Evolutionary conservation across 2,797 vertebrate species (phyloP).

Genomic region (Eulemur rubriventer): DNA sequence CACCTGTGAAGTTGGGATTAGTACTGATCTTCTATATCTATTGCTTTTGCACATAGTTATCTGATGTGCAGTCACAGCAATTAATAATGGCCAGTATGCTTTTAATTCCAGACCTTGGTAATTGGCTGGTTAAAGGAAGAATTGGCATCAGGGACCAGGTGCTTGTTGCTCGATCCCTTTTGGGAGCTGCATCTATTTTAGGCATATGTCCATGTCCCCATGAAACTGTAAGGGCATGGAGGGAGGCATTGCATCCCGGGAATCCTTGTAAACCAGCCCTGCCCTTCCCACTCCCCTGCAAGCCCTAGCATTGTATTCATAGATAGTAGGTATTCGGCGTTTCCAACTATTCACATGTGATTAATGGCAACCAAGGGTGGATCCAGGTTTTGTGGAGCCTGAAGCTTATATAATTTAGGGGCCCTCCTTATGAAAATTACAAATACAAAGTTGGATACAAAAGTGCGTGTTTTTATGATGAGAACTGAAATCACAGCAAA

Average conservation of each 20-base stretch:
- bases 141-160: background rate
- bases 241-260: background rate
- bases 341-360: background rate
- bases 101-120: background rate
- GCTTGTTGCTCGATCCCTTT: background rate
- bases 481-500: background rate
- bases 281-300: background rate
- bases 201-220: background rate
- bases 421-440: background rate
- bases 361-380: background rate
- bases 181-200: background rate
- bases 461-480: background rate
- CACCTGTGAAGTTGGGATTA: background rate
- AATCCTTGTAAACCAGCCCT: background rate
- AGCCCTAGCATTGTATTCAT: background rate
- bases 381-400: background rate
- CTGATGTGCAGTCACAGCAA: background rate
- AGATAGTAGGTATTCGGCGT: background rate
- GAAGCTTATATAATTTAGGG: background rate
- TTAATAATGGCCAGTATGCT: background rate
- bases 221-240: background rate
- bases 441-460: background rate
- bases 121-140: background rate
- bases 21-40: background rate
- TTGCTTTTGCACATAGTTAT: background rate